phyloP scores from a whole-genome alignment of 2,797 vertebrate species.

The Muscicapa striata region DNA sequence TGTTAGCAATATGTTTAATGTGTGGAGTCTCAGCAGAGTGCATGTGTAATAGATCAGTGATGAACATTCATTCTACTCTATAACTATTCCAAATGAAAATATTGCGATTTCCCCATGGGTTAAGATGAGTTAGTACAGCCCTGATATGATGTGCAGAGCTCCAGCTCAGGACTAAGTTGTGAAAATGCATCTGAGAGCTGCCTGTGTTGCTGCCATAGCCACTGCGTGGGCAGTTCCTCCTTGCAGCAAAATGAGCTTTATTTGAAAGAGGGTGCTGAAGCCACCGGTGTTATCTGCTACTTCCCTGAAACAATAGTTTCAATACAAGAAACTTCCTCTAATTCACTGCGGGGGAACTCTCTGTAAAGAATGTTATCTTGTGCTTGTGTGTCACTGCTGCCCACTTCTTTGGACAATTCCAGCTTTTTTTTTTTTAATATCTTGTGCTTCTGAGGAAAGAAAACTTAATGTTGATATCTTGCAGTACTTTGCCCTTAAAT shows the following conservation, averaged over 20 bases:
- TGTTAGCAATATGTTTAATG: not conserved
- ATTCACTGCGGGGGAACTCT: not conserved
- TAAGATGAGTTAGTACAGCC: accelerated
- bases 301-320: not conserved
- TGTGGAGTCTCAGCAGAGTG: not conserved
- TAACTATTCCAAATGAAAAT: not conserved
- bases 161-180: not conserved
- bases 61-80: not conserved
- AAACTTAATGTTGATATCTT: not conserved
- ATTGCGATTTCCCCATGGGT: accelerated
- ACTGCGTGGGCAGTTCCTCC: not conserved
- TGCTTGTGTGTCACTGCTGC: not conserved
- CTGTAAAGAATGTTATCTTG: not conserved
- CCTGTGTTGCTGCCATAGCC: accelerated
- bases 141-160: not conserved
- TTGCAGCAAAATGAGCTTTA: not conserved
- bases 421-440: not conserved
- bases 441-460: not conserved
- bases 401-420: not conserved
- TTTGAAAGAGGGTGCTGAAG: not conserved
- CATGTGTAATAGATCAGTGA: not conserved
- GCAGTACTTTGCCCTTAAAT: not conserved
- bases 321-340: not conserved
- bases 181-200: not conserved
- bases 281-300: not conserved